phyloP scores from a whole-genome alignment of 2,888 invertebrate species.

The Mongoloraphidia duomilia region DNA sequence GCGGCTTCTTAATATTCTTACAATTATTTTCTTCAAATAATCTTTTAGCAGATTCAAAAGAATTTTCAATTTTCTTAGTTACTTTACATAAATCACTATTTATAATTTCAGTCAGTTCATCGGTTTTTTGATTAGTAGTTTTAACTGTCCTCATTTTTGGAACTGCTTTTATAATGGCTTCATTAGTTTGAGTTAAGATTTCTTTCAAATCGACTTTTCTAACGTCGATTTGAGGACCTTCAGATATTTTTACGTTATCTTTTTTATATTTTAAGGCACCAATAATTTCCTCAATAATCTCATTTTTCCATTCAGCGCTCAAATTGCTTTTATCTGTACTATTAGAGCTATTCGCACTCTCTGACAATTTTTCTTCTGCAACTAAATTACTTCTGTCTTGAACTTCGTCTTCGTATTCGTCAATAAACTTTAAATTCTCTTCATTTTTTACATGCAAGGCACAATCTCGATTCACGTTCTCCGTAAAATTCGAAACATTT shows the following conservation, averaged over 20 bases:
- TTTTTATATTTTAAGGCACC: constrained; percentile 7
- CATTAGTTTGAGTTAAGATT: too few species aligned
- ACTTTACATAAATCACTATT: constrained; percentile 7
- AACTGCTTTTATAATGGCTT: too few species aligned
- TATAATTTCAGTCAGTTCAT: constrained; percentile 15
- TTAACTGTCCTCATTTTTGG: constrained; percentile 1
- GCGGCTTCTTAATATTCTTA: constrained; percentile 8
- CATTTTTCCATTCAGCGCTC: constrained; percentile 18
- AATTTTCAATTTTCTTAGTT: too few species aligned
- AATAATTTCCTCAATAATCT: constrained; percentile 22
- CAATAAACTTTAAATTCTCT: constrained; percentile 28
- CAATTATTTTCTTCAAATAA: too few species aligned
- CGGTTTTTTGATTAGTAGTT: constrained; percentile 2
- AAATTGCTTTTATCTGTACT: constrained; percentile 6
- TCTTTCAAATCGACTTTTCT: too few species aligned
- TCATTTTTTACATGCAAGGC: constrained; percentile 17
- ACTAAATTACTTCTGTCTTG: constrained; percentile 30
- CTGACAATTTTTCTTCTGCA: constrained; percentile 14
- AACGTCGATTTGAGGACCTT: too few species aligned
- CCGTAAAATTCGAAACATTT: background rate
- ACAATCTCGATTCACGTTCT: background rate
- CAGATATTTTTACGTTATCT: too few species aligned
- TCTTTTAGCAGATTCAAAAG: too few species aligned
- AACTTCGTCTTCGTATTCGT: constrained; percentile 24
- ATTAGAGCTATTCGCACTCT: too few species aligned